A percentile compares a stretch with the other conserved stretches of the same genome.
Conservation (phyloP, 2,797 vertebrate species). For the Anguilla obscura region DNA sequence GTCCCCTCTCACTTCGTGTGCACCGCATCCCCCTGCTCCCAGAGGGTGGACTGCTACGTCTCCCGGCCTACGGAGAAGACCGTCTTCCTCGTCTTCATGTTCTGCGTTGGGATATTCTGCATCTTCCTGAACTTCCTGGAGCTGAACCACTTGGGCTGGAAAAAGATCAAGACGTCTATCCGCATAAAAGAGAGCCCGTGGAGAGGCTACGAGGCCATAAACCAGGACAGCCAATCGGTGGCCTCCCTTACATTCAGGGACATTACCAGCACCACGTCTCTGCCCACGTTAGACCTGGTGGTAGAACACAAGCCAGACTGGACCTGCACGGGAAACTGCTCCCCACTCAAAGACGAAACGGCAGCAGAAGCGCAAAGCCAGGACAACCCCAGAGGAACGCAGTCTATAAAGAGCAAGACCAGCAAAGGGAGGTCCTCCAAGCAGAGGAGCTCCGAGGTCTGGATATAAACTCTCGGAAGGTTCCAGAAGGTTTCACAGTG, state of each 20-base stretch:
- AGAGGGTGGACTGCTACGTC: constrained; percentile 92
- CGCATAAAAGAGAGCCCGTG: constrained; percentile 49
- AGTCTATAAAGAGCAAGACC: constrained; percentile 51
- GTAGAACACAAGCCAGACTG: constrained; percentile 67
- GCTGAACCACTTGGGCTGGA: constrained; percentile 90
- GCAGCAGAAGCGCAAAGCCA: constrained; percentile 39
- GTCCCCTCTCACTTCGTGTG: constrained; percentile 86
- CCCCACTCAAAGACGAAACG: constrained; percentile 41
- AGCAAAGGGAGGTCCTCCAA: constrained; percentile 53
- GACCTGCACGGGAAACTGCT: constrained; percentile 63
- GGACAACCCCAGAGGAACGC: constrained; percentile 43
- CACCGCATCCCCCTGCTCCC: constrained; percentile 79
- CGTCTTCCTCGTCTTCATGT: constrained; percentile 95
- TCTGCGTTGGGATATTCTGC: constrained; percentile 88
- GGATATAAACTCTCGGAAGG: constrained; percentile 60
- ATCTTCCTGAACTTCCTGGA: constrained; percentile 89
- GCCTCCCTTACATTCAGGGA: constrained; percentile 60
- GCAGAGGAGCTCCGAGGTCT: constrained; percentile 68
- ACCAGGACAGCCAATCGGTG: constrained; percentile 53
- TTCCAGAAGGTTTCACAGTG: not conserved
- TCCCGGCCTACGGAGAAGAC: constrained; percentile 95
- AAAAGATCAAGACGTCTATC: constrained; percentile 65
- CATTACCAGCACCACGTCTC: constrained; percentile 63
- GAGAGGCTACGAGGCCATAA: constrained; percentile 61
- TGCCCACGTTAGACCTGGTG: constrained; percentile 70